Evolutionary conservation across 2,797 vertebrate genomes (phyloP).

Genomic region (Megalops cyprinoides): DNA sequence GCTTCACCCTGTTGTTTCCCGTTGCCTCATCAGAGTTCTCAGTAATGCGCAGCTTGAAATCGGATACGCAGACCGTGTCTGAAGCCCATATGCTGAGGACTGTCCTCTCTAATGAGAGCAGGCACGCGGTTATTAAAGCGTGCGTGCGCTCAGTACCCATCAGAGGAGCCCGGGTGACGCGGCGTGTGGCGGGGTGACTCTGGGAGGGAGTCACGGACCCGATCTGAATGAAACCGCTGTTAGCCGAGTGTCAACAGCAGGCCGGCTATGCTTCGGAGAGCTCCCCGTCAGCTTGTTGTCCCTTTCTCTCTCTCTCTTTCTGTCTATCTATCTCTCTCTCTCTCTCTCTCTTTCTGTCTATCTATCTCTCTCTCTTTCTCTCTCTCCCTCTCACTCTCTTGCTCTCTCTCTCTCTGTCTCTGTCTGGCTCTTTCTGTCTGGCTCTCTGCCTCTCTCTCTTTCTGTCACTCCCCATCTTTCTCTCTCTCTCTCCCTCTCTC

Average conservation of each 20-base stretch:
- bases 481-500: too few relatives aligned
- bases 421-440: too few relatives aligned
- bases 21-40: neutral
- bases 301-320: neutral
- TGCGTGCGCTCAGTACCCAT: neutral
- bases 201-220: neutral
- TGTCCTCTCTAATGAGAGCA: too few relatives aligned
- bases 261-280: neutral
- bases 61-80: neutral
- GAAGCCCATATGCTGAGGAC: neutral
- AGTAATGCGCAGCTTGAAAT: neutral
- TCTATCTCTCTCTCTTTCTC: too few relatives aligned
- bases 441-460: too few relatives aligned
- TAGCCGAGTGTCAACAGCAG: neutral
- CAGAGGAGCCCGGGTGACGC: neutral
- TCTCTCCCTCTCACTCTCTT: too few relatives aligned
- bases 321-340: neutral
- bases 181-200: neutral
- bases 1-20: conserved; percentile 5
- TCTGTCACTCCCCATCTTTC: too few relatives aligned
- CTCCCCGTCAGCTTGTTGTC: neutral
- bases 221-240: neutral
- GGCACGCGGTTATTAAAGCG: neutral
- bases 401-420: too few relatives aligned
- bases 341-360: conserved; percentile 7